phyloP scores from a whole-genome alignment of 2,888 invertebrate genomes.

The Ectemnius lituratus region DNA sequence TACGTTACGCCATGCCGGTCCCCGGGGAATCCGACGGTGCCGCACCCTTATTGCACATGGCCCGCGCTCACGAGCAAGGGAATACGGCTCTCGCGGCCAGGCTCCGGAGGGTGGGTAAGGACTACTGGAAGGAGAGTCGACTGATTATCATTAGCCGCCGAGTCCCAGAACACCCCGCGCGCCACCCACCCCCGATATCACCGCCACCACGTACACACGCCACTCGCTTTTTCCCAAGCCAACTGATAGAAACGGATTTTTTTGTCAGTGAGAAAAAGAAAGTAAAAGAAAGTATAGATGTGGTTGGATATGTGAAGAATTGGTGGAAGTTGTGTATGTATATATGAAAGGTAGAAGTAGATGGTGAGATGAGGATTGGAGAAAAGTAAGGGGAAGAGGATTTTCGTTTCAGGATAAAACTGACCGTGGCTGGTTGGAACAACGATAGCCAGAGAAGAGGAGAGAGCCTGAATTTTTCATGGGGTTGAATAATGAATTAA shows the following conservation, averaged over 20 bases:
- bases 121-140: slow-evolving; percentile 51
- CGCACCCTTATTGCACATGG: slow-evolving; percentile 78
- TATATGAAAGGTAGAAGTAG: background rate
- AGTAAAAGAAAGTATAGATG: no score
- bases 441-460: slow-evolving; percentile 39
- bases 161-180: slow-evolving; percentile 63
- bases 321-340: background rate
- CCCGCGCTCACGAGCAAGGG: slow-evolving; percentile 64
- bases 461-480: slow-evolving; percentile 71
- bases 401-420: slow-evolving; percentile 34
- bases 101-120: slow-evolving; percentile 20
- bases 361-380: background rate
- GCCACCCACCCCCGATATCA: slow-evolving; percentile 30
- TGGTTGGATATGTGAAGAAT: no score
- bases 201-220: slow-evolving; percentile 54
- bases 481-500: slow-evolving; percentile 77
- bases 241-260: slow-evolving; percentile 25
- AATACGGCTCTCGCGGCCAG: slow-evolving; percentile 30
- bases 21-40: slow-evolving; percentile 76
- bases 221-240: slow-evolving; percentile 43
- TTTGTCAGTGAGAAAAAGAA: background rate
- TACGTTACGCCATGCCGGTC: slow-evolving; percentile 77
- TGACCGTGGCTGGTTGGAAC: slow-evolving; percentile 31
- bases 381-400: background rate
- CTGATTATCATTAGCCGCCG: slow-evolving; percentile 75